phyloP scores from a whole-genome alignment of 2,113 vertebrate genomes.

The Myodes glareolus region DNA sequence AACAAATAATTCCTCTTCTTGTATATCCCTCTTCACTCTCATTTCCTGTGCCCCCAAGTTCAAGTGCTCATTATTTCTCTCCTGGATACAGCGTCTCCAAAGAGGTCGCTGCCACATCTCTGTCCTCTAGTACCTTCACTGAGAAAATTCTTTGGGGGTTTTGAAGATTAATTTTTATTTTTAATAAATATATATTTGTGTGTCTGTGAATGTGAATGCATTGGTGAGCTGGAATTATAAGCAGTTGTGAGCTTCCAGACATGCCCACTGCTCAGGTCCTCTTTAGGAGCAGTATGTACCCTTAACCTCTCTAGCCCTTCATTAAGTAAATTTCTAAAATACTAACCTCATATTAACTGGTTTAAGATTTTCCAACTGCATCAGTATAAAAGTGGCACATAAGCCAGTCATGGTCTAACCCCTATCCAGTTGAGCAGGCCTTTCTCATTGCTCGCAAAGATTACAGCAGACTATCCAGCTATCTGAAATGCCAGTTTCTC shows the following conservation, averaged over 20 bases:
- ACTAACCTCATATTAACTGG: background rate
- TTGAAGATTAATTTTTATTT: background rate
- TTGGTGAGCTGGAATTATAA: background rate
- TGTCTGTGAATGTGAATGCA: background rate
- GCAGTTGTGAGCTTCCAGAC: background rate
- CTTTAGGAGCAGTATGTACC: background rate
- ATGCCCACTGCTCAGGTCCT: background rate
- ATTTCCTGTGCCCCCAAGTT: background rate
- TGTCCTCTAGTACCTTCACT: background rate
- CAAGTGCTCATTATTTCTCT: conserved; percentile 9
- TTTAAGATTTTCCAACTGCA: conserved; percentile 34
- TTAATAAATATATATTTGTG: background rate
- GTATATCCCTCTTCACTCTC: background rate
- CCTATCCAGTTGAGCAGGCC: background rate
- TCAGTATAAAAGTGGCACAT: background rate
- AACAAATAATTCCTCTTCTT: conserved; percentile 21
- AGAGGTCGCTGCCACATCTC: background rate
- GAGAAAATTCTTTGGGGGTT: background rate
- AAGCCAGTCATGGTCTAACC: background rate
- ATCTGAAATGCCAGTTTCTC: conserved; percentile 36
- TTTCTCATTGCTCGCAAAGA: background rate
- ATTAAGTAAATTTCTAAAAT: conserved; percentile 47
- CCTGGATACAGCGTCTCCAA: background rate
- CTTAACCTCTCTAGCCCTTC: background rate
- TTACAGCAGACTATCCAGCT: background rate